phyloP scores from a whole-genome alignment of 2,113 vertebrate genomes.

The Hyperopisus bebe region DNA sequence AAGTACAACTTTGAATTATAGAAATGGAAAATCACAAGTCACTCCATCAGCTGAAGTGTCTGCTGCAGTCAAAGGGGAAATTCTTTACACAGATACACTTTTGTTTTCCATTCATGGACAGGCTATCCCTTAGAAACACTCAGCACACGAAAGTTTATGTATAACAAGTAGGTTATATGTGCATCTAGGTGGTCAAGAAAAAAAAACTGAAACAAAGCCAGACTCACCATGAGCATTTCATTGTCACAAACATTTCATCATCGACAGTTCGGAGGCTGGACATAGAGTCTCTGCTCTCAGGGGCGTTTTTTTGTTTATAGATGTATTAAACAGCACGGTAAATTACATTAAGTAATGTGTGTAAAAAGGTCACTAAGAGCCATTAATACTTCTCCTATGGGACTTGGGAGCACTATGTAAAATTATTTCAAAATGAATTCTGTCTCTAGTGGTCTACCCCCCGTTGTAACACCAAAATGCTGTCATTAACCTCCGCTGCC shows the following conservation, averaged over 20 bases:
- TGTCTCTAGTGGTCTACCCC: background rate
- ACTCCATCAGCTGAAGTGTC: background rate
- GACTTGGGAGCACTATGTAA: background rate
- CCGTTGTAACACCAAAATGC: background rate
- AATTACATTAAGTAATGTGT: background rate
- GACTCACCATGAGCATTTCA: background rate
- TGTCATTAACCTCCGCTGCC: background rate
- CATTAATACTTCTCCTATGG: background rate
- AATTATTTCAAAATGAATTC: background rate
- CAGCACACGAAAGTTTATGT: background rate
- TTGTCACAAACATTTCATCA: background rate
- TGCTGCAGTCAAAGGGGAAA: background rate
- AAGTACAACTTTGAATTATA: background rate
- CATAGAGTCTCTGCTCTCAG: background rate
- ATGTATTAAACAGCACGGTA: background rate
- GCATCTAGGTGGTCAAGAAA: background rate
- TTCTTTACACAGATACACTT: background rate
- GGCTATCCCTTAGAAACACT: background rate
- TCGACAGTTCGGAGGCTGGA: background rate
- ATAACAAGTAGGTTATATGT: background rate
- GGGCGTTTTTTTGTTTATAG: background rate
- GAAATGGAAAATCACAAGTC: background rate
- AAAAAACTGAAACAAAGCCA: background rate
- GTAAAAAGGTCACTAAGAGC: background rate
- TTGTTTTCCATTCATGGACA: background rate